Base-by-base conservation (phyloP, 2,888 invertebrate species). In the Ceratothoa steindachneri region DNA sequence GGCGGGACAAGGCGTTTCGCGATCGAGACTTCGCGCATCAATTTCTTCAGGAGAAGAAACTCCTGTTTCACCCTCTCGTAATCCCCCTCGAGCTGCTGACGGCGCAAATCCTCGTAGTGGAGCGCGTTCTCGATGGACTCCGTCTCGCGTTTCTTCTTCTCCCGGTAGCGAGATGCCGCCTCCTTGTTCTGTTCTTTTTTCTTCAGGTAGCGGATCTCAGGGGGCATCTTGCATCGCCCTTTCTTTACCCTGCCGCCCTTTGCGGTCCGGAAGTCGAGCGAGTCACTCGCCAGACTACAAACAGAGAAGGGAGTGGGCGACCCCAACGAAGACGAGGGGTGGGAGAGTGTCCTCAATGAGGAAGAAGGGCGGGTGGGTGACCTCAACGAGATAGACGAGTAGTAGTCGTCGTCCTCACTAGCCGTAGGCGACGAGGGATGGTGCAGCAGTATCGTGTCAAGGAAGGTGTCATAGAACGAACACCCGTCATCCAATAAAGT, bases 101-200 rank as follows among this genome's bases (percentile, higher is more conserved):
- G 73, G 12, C 71, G 65, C 31, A 73, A 69, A 30, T 73, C 73
- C 31, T 78, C 78, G 4, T 30, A 64, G 15, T 73, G 9, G 24
- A 78, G 69, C 53, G 69, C 30, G 1, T 53, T 19, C 29, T 67
- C 29, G 7, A 75, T 4, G 1, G 64, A 64, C 30, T 75, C 78
- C 4, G 75, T 75, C 30, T 78, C 78, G 67, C 69, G 68, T 66
- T 78, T 78, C 41, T 75, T 78, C 69, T 78, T 78, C 28, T 73
- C 75, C 22, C 78, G 52, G 64, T 78, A 75, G 5, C 75, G 71
- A 2, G 75, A 53, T 9, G 78, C 78, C 3, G 78, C 78, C 28
- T 75, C 75, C 31, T 78, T 78, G 72, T 78, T 78, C 29, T 78
- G 78, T 29, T 78, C 78, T 52, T 78, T 78, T 72, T 78, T 78